Percentiles rank a stretch among this genome's conserved stretches.
phyloP scores from a whole-genome alignment of 2,113 vertebrate genomes.

The Ceratotherium simum region DNA sequence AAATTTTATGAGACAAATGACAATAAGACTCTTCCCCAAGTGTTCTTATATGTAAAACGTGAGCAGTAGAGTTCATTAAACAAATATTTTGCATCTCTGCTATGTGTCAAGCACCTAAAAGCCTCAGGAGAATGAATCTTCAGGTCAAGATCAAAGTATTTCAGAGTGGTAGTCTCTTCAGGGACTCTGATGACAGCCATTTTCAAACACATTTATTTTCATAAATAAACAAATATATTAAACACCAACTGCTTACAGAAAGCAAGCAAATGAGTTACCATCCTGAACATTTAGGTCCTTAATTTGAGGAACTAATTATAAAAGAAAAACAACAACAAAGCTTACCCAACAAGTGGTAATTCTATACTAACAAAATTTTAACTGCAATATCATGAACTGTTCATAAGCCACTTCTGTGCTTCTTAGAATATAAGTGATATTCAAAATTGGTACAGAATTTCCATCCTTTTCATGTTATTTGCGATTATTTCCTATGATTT shows the following conservation, averaged over 20 bases:
- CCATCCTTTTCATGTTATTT: not conserved
- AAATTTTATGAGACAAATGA: not conserved
- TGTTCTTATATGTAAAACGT: not conserved
- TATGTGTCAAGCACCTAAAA: not conserved
- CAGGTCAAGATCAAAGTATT: not conserved
- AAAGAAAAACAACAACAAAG: not conserved
- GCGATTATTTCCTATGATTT: not conserved
- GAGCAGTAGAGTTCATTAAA: not conserved
- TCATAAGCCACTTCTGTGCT: not conserved
- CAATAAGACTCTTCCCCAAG: not conserved
- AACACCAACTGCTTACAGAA: not conserved
- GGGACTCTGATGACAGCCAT: not conserved
- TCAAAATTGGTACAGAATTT: not conserved
- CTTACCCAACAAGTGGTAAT: conserved; percentile 1
- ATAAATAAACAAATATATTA: not conserved
- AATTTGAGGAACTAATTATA: not conserved
- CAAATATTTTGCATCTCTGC: not conserved
- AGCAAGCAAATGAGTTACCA: not conserved
- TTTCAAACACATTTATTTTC: conserved; percentile 30
- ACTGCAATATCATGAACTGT: not conserved
- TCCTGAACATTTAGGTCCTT: not conserved
- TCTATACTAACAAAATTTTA: not conserved
- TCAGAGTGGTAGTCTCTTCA: not conserved
- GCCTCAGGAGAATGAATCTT: not conserved
- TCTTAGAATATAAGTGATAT: conserved; percentile 8